Evolutionary conservation across 2,113 vertebrate species (phyloP), one percentile per base, ranked within the genome.

Genomic region (Brachyhypopomus gauderio): DNA sequence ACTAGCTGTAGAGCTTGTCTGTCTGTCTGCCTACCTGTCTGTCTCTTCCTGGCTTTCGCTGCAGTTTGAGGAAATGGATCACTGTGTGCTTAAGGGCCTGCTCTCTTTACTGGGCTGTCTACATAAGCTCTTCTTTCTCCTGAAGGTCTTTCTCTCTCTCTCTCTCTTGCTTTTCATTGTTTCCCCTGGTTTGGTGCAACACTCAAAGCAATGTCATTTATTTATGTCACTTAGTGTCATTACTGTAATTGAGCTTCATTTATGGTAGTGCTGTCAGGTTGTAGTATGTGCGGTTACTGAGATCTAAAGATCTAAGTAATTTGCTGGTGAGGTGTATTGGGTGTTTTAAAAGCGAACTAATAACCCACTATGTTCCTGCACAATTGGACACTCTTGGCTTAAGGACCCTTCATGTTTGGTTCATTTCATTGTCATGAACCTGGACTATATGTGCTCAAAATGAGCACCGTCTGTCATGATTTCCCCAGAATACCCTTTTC

Each of bases 101-200:
- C 93, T 98, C 92, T 96, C 94, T 95, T 95, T 98, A 93, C 95
- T 97, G 94, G 93, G 94, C 95, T 97, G 96, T 95, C 96, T 98
- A 92, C 95, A 94, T 96, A 95, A 96, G 92, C 96, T 98, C 95
- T 98, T 98, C 96, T 95, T 95, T 94, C 96, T 98, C 93, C 94
- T 98, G 92, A 98, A 98, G 96, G 97, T 98, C 45, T 52, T 52
- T 52, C 6, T 45, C 41, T 41, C 38, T 96, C 95, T 94, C 93
- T 92, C 92, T 92, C 92, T 80, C 89, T 84, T 81, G 86, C 72
- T 41, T 66, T 87, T 38, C 20, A 9, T 36, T 4, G 7, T 27
- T 71, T 56, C 20, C 59, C 23, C 25, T 66, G 5, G 34, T 1
- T 38, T 4, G 67, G 17, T 62, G 20, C 48, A 72, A 38, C 59